Percentiles rank a stretch among this genome's conserved stretches.
phyloP scores from a whole-genome alignment of 2,888 invertebrate species.

The Cataglyphis albicans region DNA sequence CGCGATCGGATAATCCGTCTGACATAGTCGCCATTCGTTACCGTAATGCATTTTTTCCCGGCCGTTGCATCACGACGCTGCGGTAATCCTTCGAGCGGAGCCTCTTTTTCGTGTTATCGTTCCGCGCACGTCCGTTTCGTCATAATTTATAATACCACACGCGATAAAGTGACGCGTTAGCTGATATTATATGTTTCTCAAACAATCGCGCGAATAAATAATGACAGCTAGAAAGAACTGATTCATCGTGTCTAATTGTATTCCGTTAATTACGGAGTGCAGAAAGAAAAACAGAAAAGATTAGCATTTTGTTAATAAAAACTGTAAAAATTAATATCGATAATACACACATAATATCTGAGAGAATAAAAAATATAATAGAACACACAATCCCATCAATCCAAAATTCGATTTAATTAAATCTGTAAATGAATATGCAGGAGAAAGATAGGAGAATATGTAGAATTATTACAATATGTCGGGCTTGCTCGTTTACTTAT shows the following conservation, averaged over 20 bases:
- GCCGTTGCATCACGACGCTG: constrained; percentile 10
- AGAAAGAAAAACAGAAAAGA: neutral
- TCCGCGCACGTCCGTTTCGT: constrained; percentile 49
- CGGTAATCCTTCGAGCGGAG: constrained; percentile 35
- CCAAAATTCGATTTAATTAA: neutral
- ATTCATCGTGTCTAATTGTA: neutral
- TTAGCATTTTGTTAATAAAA: neutral
- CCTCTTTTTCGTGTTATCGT: constrained; percentile 53
- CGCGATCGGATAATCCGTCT: constrained; percentile 25
- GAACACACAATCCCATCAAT: neutral
- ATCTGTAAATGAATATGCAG: neutral
- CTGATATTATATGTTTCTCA: constrained; percentile 64
- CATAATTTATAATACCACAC: constrained; percentile 70
- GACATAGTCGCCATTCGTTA: constrained; percentile 19
- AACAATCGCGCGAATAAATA: constrained; percentile 22
- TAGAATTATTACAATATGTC: constrained; percentile 28
- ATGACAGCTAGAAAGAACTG: neutral
- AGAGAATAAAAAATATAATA: neutral
- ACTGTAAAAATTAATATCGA: neutral
- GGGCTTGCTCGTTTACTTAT: constrained; percentile 31
- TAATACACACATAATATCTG: neutral
- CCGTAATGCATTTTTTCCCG: neutral
- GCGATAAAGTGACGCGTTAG: constrained; percentile 65
- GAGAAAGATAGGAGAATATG: neutral
- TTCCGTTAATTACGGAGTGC: neutral